Conservation (phyloP, 2,888 invertebrate species). For the Cosmopolites sordidus region DNA sequence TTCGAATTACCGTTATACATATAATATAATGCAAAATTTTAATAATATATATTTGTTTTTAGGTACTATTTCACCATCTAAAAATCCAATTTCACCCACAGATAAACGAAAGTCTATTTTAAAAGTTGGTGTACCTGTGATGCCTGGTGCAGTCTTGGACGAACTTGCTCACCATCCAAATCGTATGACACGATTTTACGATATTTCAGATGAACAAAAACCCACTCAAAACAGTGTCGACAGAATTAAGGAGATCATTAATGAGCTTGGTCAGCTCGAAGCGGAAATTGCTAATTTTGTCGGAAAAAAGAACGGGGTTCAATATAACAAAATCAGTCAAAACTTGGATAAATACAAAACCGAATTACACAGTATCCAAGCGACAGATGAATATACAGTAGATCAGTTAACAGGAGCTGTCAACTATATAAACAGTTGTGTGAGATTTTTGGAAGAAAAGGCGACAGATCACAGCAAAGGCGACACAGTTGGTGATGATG, state of each 20-base stretch:
- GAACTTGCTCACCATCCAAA: slow-evolving; percentile 23
- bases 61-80: not conserved
- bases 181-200: slow-evolving; percentile 16
- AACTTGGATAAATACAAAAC: slow-evolving; percentile 23
- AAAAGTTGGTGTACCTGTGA: slow-evolving; percentile 34
- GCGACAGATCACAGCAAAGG: slow-evolving; percentile 13
- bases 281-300: slow-evolving; percentile 27
- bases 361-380: slow-evolving; percentile 23
- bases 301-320: slow-evolving; percentile 30
- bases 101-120: slow-evolving; percentile 34
- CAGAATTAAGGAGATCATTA: slow-evolving; percentile 27
- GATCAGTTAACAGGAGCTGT: slow-evolving; percentile 31
- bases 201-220: slow-evolving; percentile 1
- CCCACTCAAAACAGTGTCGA: slow-evolving; percentile 10
- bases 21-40: too few species aligned
- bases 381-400: slow-evolving; percentile 27
- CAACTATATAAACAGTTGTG: slow-evolving; percentile 31
- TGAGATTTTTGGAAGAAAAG: slow-evolving; percentile 34
- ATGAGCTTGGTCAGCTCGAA: slow-evolving; percentile 29
- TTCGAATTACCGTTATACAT: too few species aligned
- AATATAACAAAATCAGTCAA: slow-evolving; percentile 30
- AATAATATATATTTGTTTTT: too few species aligned
- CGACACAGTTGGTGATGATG: slow-evolving; percentile 24
- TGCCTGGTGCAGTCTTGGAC: slow-evolving; percentile 33
- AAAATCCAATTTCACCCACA: not conserved